Evolutionary conservation across 2,797 vertebrate species (phyloP), one percentile per base, ranked within the genome.

Genomic region (Cetoscarus ocellatus): DNA sequence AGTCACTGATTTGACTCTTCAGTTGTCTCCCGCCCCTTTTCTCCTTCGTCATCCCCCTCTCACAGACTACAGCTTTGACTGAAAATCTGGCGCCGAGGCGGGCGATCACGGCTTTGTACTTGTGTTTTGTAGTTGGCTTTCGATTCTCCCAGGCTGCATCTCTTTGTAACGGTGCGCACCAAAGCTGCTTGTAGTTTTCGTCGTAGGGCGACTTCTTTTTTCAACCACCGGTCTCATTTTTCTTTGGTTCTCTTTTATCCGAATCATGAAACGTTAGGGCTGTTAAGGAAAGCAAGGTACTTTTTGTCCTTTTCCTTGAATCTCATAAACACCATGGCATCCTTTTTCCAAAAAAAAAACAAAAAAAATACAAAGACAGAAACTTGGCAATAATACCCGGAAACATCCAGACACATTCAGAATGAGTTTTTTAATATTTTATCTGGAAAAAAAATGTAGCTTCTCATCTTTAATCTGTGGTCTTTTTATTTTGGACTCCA

Each of bases 371-470:
- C 27, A 27, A 42, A 39, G 42, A 18, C 27, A 27, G 27, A 68
- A 85, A 85, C 88, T 88, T 91, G 88, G 91, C 93, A 94, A 93
- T 94, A 94, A 94, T 88, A 70, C 67, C 71, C 64, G 59, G 68
- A 84, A 73, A 84, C 80, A 78, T 84, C 80, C 77, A 80, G 62
- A 75, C 58, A 58, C 36, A 49, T 63, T 80, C 57, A 83, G n/a
- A 70, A 70, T 75, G 35, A 47, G 40, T 67, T 75, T 59, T 84
- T 84, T 67, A 69, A 73, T 59, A 75, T 76, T 81, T 75, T 67
- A 77, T 75, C 66, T 77, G 67, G 63, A 75, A 79, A 76, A n/a
- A 89, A 11, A 44, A 44, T 88, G 90, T 91, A 91, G 91, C 91
- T 75, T 79, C 69, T 69, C 70, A 68, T 61, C 71, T 69, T 67